Evolutionary conservation across 2,113 vertebrate genomes (phyloP).

Genomic region (Chlamydotis undulata): DNA sequence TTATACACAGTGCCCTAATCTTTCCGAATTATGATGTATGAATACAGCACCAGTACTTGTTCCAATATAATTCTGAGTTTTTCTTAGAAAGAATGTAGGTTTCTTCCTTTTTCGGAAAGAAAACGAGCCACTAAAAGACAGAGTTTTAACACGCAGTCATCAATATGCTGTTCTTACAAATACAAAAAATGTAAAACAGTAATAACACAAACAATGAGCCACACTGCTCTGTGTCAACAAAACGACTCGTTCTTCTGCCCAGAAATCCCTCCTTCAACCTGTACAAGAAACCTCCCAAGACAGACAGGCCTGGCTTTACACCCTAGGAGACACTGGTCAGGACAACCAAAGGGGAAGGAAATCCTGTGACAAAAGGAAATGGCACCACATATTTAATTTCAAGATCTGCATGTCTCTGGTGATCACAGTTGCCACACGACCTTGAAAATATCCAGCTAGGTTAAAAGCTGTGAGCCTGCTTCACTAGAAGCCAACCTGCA

Average conservation of each 20-base stretch:
- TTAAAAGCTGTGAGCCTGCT: neutral
- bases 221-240: neutral
- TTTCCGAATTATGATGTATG: constrained; percentile 30
- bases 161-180: constrained; percentile 39
- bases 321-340: neutral
- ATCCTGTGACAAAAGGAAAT: neutral
- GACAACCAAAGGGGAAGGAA: neutral
- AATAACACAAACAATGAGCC: constrained; percentile 39
- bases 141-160: constrained; percentile 24
- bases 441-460: neutral
- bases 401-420: neutral
- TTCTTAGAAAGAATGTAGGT: neutral
- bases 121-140: constrained; percentile 33
- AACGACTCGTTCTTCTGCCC: neutral
- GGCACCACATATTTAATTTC: fast-evolving
- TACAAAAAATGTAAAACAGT: constrained; percentile 22
- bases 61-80: neutral
- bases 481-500: neutral
- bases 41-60: constrained; percentile 10
- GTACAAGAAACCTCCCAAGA: neutral
- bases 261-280: neutral
- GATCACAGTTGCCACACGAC: neutral
- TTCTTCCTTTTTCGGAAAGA: neutral
- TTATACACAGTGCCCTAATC: constrained; percentile 41
- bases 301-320: neutral